Percentiles rank a stretch among this genome's conserved stretches.
These are phyloP conservation scores for Rhynchophorus ferrugineus DNA, from an alignment of 1,140 invertebrate species.

Conservation along the genomic window DNA sequence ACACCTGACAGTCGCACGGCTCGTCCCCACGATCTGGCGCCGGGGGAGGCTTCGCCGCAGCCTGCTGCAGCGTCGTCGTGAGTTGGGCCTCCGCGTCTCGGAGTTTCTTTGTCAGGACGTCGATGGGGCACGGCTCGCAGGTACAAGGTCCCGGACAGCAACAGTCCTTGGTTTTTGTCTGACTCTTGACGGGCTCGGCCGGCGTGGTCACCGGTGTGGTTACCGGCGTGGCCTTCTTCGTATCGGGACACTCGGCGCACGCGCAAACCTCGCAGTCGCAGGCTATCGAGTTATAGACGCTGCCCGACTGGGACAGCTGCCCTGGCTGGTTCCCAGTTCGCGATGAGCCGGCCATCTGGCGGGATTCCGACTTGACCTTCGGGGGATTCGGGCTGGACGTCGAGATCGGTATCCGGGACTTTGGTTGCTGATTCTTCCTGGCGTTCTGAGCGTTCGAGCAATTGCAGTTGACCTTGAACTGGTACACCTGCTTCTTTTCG, in stretches of 20 bases:
- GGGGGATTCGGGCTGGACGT: conserved; percentile 13
- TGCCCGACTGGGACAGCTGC: not conserved
- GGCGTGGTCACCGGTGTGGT: not conserved
- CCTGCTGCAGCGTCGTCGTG: not conserved
- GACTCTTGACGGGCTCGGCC: not conserved
- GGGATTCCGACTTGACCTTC: not conserved
- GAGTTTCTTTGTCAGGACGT: conserved; percentile 9
- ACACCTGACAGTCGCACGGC: conserved; percentile 10
- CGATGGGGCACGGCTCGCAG: conserved; percentile 12
- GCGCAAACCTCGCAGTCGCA: conserved; percentile 19
- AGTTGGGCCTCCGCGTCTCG: not conserved
- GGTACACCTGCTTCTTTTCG: conserved; percentile 23
- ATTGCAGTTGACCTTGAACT: conserved; percentile 15
- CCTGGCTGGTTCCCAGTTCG: not conserved
- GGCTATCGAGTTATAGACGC: conserved; percentile 11
- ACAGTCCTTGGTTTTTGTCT: conserved; percentile 6
- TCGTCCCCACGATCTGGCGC: not conserved
- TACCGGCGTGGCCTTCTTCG: not conserved
- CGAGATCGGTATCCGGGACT: conserved; percentile 21
- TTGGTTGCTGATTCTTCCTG: conserved; percentile 7
- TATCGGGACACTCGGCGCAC: conserved; percentile 17
- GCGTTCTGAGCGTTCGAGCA: conserved; percentile 19
- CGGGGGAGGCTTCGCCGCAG: not conserved
- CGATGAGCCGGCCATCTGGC: not conserved
- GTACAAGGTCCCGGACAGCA: conserved; percentile 11